Percentiles rank a stretch among this genome's conserved stretches.
Conservation (phyloP, 2,113 vertebrate species). For the Chaetura pelagica region DNA sequence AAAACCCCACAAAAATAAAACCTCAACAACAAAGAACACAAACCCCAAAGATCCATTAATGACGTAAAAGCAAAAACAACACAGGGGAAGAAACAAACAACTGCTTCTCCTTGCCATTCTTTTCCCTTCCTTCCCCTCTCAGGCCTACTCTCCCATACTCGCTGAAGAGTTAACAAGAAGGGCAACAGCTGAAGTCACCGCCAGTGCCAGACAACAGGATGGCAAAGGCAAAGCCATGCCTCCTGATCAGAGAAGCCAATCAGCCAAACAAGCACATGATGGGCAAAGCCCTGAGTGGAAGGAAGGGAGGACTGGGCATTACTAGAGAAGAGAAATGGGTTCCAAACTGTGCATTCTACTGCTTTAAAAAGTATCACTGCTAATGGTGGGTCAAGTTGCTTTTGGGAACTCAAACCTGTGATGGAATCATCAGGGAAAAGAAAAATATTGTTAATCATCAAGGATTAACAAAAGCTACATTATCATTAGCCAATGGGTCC, state of each 20-base stretch:
- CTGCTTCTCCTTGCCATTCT: too few species aligned
- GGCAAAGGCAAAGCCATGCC: not conserved
- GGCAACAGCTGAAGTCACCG: not conserved
- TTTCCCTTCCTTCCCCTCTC: not conserved
- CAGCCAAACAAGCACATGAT: not conserved
- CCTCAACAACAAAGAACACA: too few species aligned
- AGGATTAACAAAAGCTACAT: not conserved
- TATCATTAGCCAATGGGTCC: not conserved
- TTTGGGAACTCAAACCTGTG: not conserved
- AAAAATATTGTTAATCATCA: not conserved
- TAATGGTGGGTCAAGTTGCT: not conserved
- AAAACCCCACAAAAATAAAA: too few species aligned
- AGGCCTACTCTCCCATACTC: too few species aligned
- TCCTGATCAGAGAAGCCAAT: not conserved
- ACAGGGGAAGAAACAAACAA: not conserved
- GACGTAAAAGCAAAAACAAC: not conserved
- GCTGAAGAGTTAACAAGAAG: not conserved
- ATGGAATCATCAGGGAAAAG: not conserved
- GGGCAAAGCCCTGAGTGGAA: not conserved
- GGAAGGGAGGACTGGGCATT: fast-evolving
- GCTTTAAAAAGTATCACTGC: not conserved
- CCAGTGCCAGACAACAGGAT: not conserved
- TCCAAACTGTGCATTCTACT: not conserved
- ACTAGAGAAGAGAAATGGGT: not conserved
- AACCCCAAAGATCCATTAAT: not conserved